Evolutionary conservation across 2,113 vertebrate species (phyloP).

Genomic region (Grammomys dolichurus): DNA sequence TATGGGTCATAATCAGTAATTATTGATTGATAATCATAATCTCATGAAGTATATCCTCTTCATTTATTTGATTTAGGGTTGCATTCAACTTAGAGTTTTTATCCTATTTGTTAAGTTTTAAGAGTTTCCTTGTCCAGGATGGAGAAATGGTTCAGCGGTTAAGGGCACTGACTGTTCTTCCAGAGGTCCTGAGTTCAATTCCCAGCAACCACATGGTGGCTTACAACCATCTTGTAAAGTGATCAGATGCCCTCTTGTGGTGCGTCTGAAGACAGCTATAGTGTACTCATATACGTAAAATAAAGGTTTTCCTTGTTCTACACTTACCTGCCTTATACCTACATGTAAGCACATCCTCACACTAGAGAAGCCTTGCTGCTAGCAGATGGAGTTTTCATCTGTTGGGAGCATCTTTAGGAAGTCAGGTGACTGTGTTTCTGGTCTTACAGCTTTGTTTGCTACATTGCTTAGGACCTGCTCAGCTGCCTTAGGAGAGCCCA

Average conservation of each 20-base stretch:
- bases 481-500: not conserved
- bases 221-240: too few species aligned
- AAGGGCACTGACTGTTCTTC: too few species aligned
- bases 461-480: not conserved
- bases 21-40: not conserved
- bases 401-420: not conserved
- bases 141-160: too few species aligned
- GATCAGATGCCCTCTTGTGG: too few species aligned
- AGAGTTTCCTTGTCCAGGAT: not conserved
- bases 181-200: too few species aligned
- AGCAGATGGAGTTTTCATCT: not conserved
- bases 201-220: too few species aligned
- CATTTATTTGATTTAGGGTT: not conserved
- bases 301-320: not conserved
- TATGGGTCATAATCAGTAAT: not conserved
- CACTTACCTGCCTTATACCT: too few species aligned
- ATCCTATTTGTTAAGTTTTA: slow-evolving; percentile 3
- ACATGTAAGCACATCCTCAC: not conserved
- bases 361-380: not conserved
- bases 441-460: too few species aligned
- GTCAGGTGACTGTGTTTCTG: not conserved
- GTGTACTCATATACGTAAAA: too few species aligned
- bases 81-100: not conserved
- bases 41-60: slow-evolving; percentile 9
- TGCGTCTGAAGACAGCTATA: too few species aligned